Percentiles rank a stretch among this genome's conserved stretches.
Evolutionary conservation across 2,113 vertebrate species (phyloP).

Genomic region (Colinus virginianus): DNA sequence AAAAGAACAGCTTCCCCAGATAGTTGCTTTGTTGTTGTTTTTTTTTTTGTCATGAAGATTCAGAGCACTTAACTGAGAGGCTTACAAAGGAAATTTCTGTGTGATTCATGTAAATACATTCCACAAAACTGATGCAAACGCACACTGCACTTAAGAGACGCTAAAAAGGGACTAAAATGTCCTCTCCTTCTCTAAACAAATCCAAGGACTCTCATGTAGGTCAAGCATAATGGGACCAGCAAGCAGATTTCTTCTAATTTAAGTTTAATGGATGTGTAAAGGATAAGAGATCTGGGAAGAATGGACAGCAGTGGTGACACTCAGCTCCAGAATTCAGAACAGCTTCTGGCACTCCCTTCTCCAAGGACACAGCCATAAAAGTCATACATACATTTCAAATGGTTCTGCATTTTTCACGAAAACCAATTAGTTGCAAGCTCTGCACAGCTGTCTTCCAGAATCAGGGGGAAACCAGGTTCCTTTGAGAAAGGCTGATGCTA

Average conservation of each 20-base stretch:
- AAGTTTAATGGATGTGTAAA: not conserved
- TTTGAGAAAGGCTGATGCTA: not conserved
- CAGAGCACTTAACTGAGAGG: not conserved
- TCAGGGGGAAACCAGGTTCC: not conserved
- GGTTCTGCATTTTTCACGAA: not conserved
- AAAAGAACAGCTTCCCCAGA: not conserved
- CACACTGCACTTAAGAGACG: not conserved
- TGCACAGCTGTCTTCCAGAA: not conserved
- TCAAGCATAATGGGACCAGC: not conserved
- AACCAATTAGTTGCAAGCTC: not conserved
- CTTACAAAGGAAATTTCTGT: not conserved
- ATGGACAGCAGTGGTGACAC: not conserved
- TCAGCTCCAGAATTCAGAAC: constrained; percentile 14
- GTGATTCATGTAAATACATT: not conserved
- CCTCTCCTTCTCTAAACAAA: constrained; percentile 5
- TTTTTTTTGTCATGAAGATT: not conserved
- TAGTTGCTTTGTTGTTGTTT: rapidly evolving
- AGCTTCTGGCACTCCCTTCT: constrained; percentile 7
- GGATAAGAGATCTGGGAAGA: constrained; percentile 4
- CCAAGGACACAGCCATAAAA: constrained; percentile 41
- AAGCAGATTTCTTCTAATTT: constrained; percentile 23
- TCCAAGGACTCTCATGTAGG: not conserved
- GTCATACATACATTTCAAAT: not conserved
- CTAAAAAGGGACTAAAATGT: not conserved
- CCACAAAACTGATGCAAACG: not conserved